Evolutionary conservation across 2,888 invertebrate species (phyloP).

Genomic region (Drosophila anceps): DNA sequence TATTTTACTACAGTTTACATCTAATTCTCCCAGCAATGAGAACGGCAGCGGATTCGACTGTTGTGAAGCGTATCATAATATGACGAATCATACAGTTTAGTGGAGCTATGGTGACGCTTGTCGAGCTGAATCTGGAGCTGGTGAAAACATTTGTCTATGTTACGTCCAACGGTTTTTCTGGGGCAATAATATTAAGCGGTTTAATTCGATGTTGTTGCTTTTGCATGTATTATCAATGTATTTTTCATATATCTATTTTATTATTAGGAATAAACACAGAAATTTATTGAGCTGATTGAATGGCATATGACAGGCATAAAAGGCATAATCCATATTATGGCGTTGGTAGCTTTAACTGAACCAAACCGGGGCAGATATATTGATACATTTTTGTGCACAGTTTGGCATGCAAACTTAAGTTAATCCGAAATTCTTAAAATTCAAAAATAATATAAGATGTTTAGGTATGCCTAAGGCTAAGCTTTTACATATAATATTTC

Average conservation of each 20-base stretch:
- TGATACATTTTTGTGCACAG: neutral
- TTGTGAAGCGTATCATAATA: conserved; percentile 56
- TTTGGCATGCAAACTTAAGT: neutral
- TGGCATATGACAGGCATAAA: neutral
- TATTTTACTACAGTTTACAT: conserved; percentile 85
- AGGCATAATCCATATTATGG: neutral
- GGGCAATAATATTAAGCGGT: conserved; percentile 45
- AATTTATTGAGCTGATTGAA: conserved; percentile 15
- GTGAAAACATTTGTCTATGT: conserved; percentile 18
- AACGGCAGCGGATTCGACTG: conserved; percentile 37
- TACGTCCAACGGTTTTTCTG: conserved; percentile 22
- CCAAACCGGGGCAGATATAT: neutral
- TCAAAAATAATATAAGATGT: neutral
- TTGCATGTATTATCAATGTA: conserved; percentile 38
- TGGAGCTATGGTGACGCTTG: neutral
- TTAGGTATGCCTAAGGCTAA: neutral
- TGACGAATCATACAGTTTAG: conserved; percentile 61
- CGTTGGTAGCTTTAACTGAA: conserved; percentile 2
- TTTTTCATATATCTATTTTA: conserved; percentile 42
- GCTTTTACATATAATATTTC: neutral
- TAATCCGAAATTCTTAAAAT: too few relatives aligned
- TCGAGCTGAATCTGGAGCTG: conserved; percentile 7
- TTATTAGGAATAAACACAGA: conserved; percentile 55
- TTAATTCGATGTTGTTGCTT: conserved; percentile 48
- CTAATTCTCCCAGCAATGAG: conserved; percentile 65